phyloP scores from a whole-genome alignment of 2,113 vertebrate species.

The Azemiops feae region DNA sequence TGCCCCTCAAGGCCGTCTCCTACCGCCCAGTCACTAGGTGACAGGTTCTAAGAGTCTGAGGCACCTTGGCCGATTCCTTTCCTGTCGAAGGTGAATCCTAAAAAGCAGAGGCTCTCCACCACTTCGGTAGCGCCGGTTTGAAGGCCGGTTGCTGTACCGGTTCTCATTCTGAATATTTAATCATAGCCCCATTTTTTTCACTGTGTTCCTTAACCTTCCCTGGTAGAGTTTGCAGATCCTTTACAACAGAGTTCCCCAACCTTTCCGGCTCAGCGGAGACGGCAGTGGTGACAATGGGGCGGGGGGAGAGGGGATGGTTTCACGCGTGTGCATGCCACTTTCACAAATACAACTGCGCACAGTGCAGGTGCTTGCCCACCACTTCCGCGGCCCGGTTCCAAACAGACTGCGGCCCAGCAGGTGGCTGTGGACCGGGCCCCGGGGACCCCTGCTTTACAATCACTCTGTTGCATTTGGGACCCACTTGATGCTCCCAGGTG shows the following conservation, averaged over 20 bases:
- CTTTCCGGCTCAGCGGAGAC: background rate
- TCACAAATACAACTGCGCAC: background rate
- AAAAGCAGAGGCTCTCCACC: background rate
- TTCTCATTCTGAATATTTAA: background rate
- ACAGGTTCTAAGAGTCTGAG: background rate
- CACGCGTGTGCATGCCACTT: rapidly evolving
- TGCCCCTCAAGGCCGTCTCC: background rate
- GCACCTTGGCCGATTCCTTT: background rate
- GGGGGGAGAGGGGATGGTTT: too few species aligned
- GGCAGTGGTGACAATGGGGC: too few species aligned
- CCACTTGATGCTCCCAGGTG: background rate
- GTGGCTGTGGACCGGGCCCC: background rate
- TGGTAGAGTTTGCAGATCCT: background rate
- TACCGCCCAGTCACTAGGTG: background rate
- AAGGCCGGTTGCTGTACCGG: background rate
- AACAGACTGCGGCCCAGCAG: background rate
- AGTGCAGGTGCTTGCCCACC: background rate
- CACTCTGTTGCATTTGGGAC: background rate
- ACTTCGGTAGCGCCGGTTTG: background rate
- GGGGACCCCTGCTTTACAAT: background rate
- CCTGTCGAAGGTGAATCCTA: background rate
- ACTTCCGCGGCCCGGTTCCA: background rate
- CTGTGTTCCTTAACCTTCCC: background rate
- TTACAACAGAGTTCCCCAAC: background rate
- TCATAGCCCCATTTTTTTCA: background rate